Conservation (phyloP, 2,113 vertebrate species). For the Globicephala melas region DNA sequence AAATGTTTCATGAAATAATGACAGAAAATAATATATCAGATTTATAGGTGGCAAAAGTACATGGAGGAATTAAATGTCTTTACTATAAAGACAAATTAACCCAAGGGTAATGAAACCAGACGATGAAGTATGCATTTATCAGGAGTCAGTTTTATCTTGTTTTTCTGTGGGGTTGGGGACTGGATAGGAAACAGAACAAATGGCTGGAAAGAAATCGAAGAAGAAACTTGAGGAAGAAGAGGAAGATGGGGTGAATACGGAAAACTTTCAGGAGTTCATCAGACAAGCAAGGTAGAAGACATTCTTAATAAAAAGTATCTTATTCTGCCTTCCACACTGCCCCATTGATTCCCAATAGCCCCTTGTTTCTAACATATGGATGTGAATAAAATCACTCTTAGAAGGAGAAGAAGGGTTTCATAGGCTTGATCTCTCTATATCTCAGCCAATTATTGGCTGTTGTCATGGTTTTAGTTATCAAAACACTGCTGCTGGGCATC, state of each 20-base stretch:
- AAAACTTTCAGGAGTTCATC: slow-evolving; percentile 92
- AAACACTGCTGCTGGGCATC: slow-evolving; percentile 54
- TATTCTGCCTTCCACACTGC: background rate
- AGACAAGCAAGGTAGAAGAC: slow-evolving; percentile 88
- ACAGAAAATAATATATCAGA: background rate
- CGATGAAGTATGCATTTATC: background rate
- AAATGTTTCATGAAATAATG: slow-evolving; percentile 34
- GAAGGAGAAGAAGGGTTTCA: slow-evolving; percentile 33
- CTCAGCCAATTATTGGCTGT: slow-evolving; percentile 48
- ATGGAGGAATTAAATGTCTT: background rate
- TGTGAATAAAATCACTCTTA: background rate
- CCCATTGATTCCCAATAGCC: background rate
- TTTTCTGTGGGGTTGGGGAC: slow-evolving; percentile 53
- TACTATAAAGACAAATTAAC: background rate
- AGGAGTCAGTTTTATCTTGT: slow-evolving; percentile 56
- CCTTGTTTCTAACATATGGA: slow-evolving; percentile 27
- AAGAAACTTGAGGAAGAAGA: slow-evolving; percentile 83
- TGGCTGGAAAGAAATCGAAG: slow-evolving; percentile 84
- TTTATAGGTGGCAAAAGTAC: background rate
- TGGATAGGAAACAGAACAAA: slow-evolving; percentile 91
- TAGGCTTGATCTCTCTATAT: background rate
- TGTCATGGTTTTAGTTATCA: slow-evolving; percentile 58
- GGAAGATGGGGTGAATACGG: slow-evolving; percentile 86
- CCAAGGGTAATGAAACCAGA: background rate
- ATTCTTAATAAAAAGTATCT: background rate